Evolutionary conservation across 2,113 vertebrate genomes (phyloP).

Genomic region (Agapornis roseicollis): DNA sequence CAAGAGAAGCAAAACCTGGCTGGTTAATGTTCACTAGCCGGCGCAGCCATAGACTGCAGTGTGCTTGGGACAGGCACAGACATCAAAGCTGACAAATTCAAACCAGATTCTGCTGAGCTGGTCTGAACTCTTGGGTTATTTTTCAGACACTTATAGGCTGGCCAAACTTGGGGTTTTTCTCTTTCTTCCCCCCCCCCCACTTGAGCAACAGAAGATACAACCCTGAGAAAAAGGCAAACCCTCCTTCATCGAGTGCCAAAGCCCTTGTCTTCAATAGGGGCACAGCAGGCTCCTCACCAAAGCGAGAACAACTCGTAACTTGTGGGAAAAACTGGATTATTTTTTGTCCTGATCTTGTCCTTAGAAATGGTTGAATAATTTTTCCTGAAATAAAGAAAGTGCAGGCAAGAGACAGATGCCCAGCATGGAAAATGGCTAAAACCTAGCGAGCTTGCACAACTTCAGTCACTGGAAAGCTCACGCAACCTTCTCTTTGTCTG

Average conservation of each 20-base stretch:
- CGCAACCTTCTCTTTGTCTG: background rate
- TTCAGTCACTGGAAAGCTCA: background rate
- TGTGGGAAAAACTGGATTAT: background rate
- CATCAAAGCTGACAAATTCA: conserved; percentile 41
- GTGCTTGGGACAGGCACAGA: background rate
- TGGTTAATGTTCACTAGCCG: background rate
- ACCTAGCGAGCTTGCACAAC: background rate
- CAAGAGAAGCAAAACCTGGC: background rate
- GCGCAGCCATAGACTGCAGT: background rate
- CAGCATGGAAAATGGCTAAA: conserved; percentile 19
- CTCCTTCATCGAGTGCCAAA: background rate
- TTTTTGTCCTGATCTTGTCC: background rate
- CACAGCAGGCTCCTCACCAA: conserved; percentile 41
- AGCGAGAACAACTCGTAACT: background rate
- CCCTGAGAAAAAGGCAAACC: conserved; percentile 15
- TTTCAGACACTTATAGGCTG: background rate
- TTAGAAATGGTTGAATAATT: conserved; percentile 27
- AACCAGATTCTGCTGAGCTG: conserved; percentile 26
- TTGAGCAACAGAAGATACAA: conserved; percentile 21
- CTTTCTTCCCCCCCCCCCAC: background rate
- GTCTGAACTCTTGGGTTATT: background rate
- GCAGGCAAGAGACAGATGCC: background rate
- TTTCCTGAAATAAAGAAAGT: conserved; percentile 4
- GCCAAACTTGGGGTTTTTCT: background rate
- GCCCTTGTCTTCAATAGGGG: background rate